Conservation (phyloP, 2,113 vertebrate species). For the Ptilonorhynchus violaceus region DNA sequence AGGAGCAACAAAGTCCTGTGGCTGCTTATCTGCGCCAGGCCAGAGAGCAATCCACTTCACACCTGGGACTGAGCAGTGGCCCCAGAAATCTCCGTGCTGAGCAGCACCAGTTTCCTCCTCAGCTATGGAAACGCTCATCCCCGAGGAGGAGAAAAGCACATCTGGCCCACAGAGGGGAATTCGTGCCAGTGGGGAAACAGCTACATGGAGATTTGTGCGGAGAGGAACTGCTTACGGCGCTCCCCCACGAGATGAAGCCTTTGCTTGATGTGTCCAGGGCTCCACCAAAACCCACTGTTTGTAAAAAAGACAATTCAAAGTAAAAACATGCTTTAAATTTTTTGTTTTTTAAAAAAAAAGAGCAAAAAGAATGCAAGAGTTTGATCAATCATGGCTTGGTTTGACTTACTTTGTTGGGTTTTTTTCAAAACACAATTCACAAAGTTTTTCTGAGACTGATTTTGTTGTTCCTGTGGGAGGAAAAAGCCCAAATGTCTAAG, state of each 20-base stretch:
- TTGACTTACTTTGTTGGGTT: not conserved
- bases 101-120: not conserved
- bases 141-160: not conserved
- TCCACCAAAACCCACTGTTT: not conserved
- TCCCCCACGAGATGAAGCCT: not conserved
- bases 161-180: not conserved
- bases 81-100: not conserved
- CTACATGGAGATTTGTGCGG: not conserved
- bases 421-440: not conserved
- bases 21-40: not conserved
- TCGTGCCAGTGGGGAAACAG: not conserved
- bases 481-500: not conserved
- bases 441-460: not conserved
- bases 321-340: not conserved
- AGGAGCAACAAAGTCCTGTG: not conserved
- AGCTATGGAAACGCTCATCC: not conserved
- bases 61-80: not conserved
- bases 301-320: not conserved
- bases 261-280: not conserved
- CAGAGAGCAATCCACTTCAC: constrained; percentile 9
- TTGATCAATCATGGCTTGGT: not conserved
- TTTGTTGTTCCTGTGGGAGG: not conserved
- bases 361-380: not conserved
- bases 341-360: not conserved
- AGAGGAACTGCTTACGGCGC: not conserved